Conservation (phyloP, 2,797 vertebrate species). For the Galagoides demidoff region DNA sequence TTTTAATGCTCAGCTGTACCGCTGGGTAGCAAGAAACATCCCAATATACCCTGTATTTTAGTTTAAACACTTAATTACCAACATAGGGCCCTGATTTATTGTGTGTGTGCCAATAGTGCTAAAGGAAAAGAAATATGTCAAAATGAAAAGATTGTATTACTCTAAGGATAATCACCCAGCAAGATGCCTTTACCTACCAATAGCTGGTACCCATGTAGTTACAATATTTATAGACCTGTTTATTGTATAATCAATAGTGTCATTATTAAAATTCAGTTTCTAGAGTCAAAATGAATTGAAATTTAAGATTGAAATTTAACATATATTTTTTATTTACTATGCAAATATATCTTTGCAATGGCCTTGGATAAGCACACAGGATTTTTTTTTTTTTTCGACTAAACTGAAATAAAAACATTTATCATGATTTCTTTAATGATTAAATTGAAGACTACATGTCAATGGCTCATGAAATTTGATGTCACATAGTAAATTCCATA, state of each 20-base stretch:
- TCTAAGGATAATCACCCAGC: not conserved
- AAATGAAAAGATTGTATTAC: not conserved
- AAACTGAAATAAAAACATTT: not conserved
- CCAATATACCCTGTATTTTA: conserved; percentile 62
- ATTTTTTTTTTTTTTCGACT: not conserved
- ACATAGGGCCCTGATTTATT: conserved; percentile 25
- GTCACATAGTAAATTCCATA: not conserved
- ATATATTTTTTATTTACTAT: not conserved
- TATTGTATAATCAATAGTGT: not conserved
- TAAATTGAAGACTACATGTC: not conserved
- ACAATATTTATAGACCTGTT: not conserved
- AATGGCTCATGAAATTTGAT: not conserved
- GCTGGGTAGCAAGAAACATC: conserved; percentile 3
- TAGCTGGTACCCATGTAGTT: not conserved
- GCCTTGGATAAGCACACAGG: not conserved
- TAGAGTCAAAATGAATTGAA: not conserved
- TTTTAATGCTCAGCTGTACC: conserved; percentile 66
- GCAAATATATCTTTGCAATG: not conserved
- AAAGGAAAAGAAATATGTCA: not conserved
- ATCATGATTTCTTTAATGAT: not conserved
- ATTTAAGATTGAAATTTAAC: not conserved
- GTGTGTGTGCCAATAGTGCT: not conserved
- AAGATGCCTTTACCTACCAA: not conserved
- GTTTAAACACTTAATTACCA: conserved; percentile 42
- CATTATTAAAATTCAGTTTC: not conserved